A percentile compares a stretch with the other conserved stretches of the same genome.
phyloP scores from a whole-genome alignment of 2,113 vertebrate genomes.

The Chitala chitala region DNA sequence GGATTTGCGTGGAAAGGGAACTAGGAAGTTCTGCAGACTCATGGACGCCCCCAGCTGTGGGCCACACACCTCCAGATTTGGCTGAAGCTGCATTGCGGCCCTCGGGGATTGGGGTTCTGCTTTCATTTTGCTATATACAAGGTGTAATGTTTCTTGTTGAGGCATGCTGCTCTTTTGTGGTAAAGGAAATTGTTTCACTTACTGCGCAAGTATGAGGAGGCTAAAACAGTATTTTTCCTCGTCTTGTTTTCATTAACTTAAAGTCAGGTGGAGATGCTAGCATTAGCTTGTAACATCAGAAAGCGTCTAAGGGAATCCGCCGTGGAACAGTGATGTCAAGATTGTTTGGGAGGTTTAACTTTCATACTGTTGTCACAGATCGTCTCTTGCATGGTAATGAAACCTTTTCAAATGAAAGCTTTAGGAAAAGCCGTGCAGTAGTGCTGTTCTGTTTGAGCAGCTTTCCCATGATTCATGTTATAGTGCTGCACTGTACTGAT shows the following conservation, averaged over 20 bases:
- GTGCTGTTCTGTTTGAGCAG: neutral
- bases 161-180: neutral
- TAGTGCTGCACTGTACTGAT: neutral
- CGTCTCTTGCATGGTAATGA: neutral
- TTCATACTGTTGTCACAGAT: neutral
- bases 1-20: neutral
- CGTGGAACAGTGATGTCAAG: no score
- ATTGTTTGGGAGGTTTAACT: neutral
- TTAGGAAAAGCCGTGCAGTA: neutral
- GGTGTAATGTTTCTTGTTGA: neutral
- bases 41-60: neutral
- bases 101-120: neutral
- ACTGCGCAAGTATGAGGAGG: no score
- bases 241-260: neutral
- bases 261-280: no score
- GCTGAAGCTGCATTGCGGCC: no score
- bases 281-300: no score
- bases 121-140: neutral
- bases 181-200: slow-evolving; percentile 8
- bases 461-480: neutral
- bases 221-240: neutral
- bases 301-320: no score
- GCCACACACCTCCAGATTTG: no score
- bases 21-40: neutral
- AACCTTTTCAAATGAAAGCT: neutral